These are phyloP conservation scores for Drosophila setosimentum DNA, from an alignment of 2,888 invertebrate species.

Conservation along the genomic window DNA sequence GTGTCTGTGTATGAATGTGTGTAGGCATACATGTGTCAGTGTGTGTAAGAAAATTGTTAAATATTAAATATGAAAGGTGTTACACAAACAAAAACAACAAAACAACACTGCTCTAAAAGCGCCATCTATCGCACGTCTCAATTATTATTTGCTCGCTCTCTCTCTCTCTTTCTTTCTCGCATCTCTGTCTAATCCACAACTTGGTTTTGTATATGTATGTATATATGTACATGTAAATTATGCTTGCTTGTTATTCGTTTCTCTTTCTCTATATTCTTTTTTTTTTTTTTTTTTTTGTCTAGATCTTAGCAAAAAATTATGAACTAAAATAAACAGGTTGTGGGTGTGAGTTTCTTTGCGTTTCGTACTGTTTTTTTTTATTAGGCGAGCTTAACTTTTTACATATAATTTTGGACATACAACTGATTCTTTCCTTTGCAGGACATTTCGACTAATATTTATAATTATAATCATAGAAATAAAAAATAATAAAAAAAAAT, in stretches of 20 bases:
- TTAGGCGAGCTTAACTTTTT: conserved; percentile 44
- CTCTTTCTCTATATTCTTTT: conserved; percentile 15
- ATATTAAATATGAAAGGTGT: conserved; percentile 12
- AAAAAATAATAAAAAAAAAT: conserved; percentile 18
- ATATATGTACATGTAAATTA: not conserved
- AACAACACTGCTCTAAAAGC: conserved; percentile 47
- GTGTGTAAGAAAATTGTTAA: conserved; percentile 17
- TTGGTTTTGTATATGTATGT: conserved; percentile 16
- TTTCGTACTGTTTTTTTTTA: conserved; percentile 25
- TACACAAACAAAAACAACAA: conserved; percentile 40
- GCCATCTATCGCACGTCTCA: conserved; percentile 10
- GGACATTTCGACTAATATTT: conserved; percentile 38
- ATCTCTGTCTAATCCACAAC: conserved; percentile 26
- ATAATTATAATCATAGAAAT: conserved; percentile 25
- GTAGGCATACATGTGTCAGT: conserved; percentile 6
- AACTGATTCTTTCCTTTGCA: conserved; percentile 26
- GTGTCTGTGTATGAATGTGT: conserved; percentile 9
- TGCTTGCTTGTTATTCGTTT: conserved; percentile 5
- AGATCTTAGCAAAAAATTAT: conserved; percentile 37
- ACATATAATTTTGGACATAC: conserved; percentile 43
- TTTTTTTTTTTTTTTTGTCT: conserved; percentile 31
- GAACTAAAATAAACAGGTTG: conserved; percentile 50
- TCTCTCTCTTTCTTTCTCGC: not conserved
- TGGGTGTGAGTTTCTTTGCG: conserved; percentile 21
- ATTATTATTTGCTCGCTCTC: not conserved